Base-by-base conservation (phyloP, 1,140 invertebrate species). In the Aphaenogaster floridana region DNA sequence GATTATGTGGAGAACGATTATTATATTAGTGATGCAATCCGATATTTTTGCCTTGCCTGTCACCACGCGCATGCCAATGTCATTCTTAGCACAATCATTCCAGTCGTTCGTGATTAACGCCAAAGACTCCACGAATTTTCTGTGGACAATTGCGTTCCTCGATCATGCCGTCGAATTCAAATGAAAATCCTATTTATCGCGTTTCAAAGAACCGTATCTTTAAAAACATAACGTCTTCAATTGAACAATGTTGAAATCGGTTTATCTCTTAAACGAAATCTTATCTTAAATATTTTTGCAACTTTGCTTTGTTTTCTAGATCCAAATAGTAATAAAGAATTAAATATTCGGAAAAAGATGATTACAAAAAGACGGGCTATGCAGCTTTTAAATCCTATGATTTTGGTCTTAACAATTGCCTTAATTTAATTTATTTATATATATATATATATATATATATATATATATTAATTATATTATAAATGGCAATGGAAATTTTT, bases 101-200 rank as follows among this genome's bases (percentile, higher is more conserved):
- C 66, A 83, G 11, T 83, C 66, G 39, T 83, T 42, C 28, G 52
- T 36, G 11, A 83, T 83, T 45, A 83, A 59, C 11, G n/a, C 17
- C 79, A 83, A 36, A n/a, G 15, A 72, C 57, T 83, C 50, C 50
- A 36, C 36, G 9, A 83, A n/a, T 45, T 83, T 83, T 72, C 79
- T 83, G 66, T 72, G 79, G 39, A 69, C n/a, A 66, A 72, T 72
- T 83, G 48, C 15, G 21, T 72, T 83, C 34, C 21, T 59, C 36
- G 50, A 71, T 83, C 66, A 83, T 15, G 50, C 17, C 48, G 61
- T 36, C 17, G 15, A 11, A 57, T 42, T 50, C 11, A 48, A 64
- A 50, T 66, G 13, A 21, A 68, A 52, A 50, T 52, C 11, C 54
- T 59, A 48, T 15, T 61, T n/a, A 45, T 61, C 74, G 54, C 74